Evolutionary conservation across 35 echinoderm and acorn worm species (phyloP).

Genomic region (Acanthaster planci): DNA sequence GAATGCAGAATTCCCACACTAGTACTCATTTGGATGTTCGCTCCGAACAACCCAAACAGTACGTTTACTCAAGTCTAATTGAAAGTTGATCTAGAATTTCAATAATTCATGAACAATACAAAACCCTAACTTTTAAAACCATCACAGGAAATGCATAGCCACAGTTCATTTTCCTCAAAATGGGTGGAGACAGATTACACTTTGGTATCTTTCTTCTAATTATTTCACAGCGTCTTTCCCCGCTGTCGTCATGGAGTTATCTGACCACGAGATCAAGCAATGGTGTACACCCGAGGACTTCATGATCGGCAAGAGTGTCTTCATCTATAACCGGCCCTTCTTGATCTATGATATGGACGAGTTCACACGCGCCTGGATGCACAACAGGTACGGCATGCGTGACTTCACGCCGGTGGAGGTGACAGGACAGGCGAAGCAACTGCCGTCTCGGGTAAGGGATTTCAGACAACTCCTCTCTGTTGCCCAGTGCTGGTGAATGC

Average conservation of each 20-base stretch:
- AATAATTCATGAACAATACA: too few species aligned
- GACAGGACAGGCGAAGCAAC: conserved; percentile 29
- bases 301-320: conserved; percentile 71
- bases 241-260: conserved; percentile 94
- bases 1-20: too few species aligned
- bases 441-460: conserved; percentile 56
- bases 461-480: too few species aligned
- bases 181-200: too few species aligned
- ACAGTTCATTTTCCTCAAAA: too few species aligned
- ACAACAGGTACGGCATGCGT: conserved; percentile 56
- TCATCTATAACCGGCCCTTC: conserved; percentile 95
- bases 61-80: too few species aligned
- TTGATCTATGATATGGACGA: conserved; percentile 94
- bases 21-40: too few species aligned
- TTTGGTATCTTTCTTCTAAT: conserved; percentile 1
- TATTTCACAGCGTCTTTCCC: conserved; percentile 84
- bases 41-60: too few species aligned
- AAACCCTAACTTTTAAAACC: too few species aligned
- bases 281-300: conserved; percentile 90
- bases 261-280: conserved; percentile 91
- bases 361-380: conserved; percentile 81
- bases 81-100: too few species aligned
- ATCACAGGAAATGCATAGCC: too few species aligned
- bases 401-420: conserved; percentile 82
- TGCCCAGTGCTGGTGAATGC: too few species aligned